phyloP scores from a whole-genome alignment of 2,888 invertebrate genomes.

The Acanthoscelides obtectus region DNA sequence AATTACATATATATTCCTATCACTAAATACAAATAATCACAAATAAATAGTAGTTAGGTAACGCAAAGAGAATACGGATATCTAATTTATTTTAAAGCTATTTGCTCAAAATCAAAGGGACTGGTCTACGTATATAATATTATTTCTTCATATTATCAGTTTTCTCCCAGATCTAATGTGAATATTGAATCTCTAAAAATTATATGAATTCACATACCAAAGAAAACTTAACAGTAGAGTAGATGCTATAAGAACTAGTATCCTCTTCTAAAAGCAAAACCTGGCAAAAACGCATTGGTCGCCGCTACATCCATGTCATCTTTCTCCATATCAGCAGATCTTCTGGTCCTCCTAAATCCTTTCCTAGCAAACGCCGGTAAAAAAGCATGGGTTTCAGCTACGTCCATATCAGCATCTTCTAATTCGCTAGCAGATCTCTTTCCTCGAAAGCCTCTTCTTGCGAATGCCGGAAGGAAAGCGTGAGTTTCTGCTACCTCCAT shows the following conservation, averaged over 20 bases:
- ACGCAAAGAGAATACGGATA: background rate
- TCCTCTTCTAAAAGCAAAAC: conserved; percentile 9
- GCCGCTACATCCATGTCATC: conserved; percentile 10
- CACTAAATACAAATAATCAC: background rate
- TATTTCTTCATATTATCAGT: background rate
- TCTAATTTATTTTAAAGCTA: background rate
- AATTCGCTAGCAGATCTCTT: conserved; percentile 3
- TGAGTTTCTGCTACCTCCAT: conserved; percentile 10
- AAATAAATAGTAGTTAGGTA: background rate
- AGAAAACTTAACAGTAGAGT: background rate
- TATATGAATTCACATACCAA: background rate
- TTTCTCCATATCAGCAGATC: conserved; percentile 9
- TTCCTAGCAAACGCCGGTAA: conserved; percentile 17
- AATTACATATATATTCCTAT: background rate
- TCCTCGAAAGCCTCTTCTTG: conserved; percentile 11
- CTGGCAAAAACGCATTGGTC: conserved; percentile 6
- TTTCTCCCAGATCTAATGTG: background rate
- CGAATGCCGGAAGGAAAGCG: conserved; percentile 13
- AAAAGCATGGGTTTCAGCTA: conserved; percentile 16
- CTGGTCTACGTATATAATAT: background rate
- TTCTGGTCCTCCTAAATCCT: conserved; percentile 11
- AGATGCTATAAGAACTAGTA: background rate
- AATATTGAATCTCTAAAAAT: background rate
- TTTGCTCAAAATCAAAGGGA: background rate
- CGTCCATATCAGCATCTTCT: conserved; percentile 11